Evolutionary conservation across 30 jellyfish, hydroid and myxozoan species (phyloP).

Genomic region (Turritopsis dohrnii): DNA sequence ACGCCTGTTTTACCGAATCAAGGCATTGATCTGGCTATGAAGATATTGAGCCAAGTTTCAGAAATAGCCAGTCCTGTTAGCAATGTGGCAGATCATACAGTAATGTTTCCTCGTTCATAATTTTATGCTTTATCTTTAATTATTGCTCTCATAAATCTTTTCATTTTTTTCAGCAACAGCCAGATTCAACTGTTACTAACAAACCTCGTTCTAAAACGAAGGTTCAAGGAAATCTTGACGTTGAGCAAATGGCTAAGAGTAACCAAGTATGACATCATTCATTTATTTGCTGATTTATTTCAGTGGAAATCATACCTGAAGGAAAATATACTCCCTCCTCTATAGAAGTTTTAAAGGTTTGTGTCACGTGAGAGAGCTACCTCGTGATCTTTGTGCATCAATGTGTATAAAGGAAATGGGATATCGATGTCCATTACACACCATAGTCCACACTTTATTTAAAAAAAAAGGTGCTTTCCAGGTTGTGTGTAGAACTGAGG

Average conservation of each 20-base stretch:
- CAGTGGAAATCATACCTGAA: background rate
- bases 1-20: background rate
- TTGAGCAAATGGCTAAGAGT: slow-evolving; percentile 40
- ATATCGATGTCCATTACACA: too few species aligned
- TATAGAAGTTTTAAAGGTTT: too few species aligned
- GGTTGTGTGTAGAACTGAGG: too few species aligned
- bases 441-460: too few species aligned
- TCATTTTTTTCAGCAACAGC: background rate
- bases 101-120: background rate
- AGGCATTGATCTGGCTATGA: slow-evolving; percentile 1
- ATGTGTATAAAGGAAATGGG: too few species aligned
- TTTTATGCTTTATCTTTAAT: background rate
- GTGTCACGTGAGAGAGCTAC: too few species aligned
- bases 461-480: too few species aligned
- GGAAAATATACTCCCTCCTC: background rate
- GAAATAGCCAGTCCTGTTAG: background rate
- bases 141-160: background rate
- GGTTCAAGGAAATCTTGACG: slow-evolving; percentile 36
- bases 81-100: background rate
- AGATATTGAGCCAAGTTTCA: background rate
- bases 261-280: slow-evolving; percentile 25
- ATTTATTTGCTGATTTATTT: background rate
- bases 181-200: slow-evolving; percentile 30
- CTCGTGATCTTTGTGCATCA: too few species aligned
- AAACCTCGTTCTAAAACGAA: slow-evolving; percentile 44